Base-by-base conservation (phyloP, 2,797 vertebrate species). In the Artibeus jamaicensis region DNA sequence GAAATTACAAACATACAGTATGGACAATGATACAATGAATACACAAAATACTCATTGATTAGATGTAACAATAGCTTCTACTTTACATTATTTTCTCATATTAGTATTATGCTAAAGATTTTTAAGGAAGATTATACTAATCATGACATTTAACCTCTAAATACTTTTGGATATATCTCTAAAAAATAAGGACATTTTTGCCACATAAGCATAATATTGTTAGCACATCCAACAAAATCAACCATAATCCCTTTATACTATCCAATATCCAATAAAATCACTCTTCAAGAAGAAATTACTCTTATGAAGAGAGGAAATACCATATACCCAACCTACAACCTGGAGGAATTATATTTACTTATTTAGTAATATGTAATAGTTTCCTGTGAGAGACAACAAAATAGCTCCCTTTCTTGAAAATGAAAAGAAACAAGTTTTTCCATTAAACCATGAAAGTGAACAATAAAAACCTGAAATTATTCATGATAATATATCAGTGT, bases 371-470 rank as follows among this genome's bases (percentile, higher is more conserved):
- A 37, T 22, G 6, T 29, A 84, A 55, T 53, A 59, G 21, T 59
- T 96, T 91, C 42, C 44, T 84, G 62, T 77, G 44, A 83, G 22
- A 90, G 21, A 90, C 15, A 57, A 57, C 57, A 93, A 95, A 93
- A 92, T 50, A 86, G 24, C 39, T 92, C 15, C 68, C 50, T 70
- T 81, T 57, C 26, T 71, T 71, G 74, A 96, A 78, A 5, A 91
- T 44, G 86, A 82, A 65, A 29, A 50, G n/a, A 34, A 67, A 42
- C 57, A 76, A 26, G 21, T 6, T 34, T 68, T 94, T 59, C 34
- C 42, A 85, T 91, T 73, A 79, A 88, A 79, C 21, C 70, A n/a
- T 86, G 39, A 78, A 4, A 83, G 24, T 79, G 24, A 21, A 87
- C 18, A 78, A 55, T 55, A 85, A 32, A 88, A 91, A 85, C 21